Evolutionary conservation across 2,797 vertebrate genomes (phyloP).

Genomic region (Chromobotia macracanthus): DNA sequence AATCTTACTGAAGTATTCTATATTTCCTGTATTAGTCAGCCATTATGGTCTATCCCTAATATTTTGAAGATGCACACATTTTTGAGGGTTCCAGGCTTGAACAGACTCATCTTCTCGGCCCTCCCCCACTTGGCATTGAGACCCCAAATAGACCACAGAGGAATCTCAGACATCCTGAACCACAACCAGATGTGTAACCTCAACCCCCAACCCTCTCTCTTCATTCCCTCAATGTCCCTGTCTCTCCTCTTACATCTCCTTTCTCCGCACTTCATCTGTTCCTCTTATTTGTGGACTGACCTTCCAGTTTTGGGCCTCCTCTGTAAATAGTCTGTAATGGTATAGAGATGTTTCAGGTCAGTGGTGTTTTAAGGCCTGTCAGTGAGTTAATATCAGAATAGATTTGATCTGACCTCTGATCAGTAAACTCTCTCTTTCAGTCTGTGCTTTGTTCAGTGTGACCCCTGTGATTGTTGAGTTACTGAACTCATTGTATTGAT

Average conservation of each 20-base stretch:
- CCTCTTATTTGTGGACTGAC: constrained; percentile 25
- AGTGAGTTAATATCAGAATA: neutral
- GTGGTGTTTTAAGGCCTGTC: neutral
- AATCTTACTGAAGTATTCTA: neutral
- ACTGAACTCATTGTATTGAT: neutral
- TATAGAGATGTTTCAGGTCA: constrained; percentile 14
- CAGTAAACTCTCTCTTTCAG: neutral
- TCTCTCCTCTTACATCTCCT: neutral
- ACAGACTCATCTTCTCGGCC: neutral
- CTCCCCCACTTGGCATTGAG: constrained; percentile 39
- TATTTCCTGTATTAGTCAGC: neutral
- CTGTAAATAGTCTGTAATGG: constrained; percentile 2
- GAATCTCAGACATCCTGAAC: constrained; percentile 57
- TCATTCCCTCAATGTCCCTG: constrained; percentile 24
- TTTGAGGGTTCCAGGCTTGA: constrained; percentile 10
- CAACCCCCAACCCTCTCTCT: constrained; percentile 47
- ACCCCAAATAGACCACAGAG: constrained; percentile 44
- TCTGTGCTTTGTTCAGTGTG: neutral
- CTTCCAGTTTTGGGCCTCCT: constrained; percentile 21
- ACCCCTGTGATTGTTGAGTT: neutral
- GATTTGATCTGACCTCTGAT: constrained; percentile 6
- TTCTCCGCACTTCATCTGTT: neutral
- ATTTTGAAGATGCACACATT: neutral
- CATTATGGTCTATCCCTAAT: no score
- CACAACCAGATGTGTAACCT: constrained; percentile 62